A percentile compares a stretch with the other conserved stretches of the same genome.
phyloP scores from a whole-genome alignment of 2,797 vertebrate genomes.

The Lophotriccus pileatus region DNA sequence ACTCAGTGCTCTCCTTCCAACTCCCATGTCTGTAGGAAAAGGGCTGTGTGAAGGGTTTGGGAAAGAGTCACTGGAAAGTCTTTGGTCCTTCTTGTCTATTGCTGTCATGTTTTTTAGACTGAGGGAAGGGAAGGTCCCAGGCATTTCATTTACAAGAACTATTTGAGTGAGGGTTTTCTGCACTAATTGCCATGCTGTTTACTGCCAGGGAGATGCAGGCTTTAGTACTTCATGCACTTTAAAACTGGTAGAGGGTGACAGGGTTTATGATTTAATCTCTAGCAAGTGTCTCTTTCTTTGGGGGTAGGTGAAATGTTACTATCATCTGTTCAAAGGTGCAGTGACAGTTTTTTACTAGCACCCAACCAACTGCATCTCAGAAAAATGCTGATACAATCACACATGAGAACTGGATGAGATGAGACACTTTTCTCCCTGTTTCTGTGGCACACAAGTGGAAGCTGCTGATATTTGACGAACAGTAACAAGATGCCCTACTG shows the following conservation, averaged over 20 bases:
- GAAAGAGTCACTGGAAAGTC: background rate
- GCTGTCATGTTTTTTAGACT: background rate
- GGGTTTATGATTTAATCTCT: conserved; percentile 43
- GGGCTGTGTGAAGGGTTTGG: background rate
- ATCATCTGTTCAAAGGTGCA: conserved; percentile 62
- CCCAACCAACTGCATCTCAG: conserved; percentile 53
- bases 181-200: background rate
- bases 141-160: background rate
- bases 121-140: background rate
- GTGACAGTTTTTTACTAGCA: conserved; percentile 42
- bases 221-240: background rate
- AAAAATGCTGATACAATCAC: conserved; percentile 67
- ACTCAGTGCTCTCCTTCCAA: background rate
- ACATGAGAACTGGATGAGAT: conserved; percentile 24
- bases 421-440: conserved; percentile 51
- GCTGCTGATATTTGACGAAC: conserved; percentile 72
- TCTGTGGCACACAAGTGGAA: conserved; percentile 44
- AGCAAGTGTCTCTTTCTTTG: conserved; percentile 28
- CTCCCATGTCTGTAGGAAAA: background rate
- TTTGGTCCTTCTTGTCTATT: background rate
- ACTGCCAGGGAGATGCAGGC: background rate
- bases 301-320: conserved; percentile 24
- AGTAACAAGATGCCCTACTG: conserved; percentile 73
- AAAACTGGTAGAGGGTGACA: background rate
- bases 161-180: conserved; percentile 23